A percentile compares a stretch with the other conserved stretches of the same genome.
These are phyloP conservation scores for Callopanchax toddi DNA, from an alignment of 2,113 vertebrate species.

Conservation along the genomic window DNA sequence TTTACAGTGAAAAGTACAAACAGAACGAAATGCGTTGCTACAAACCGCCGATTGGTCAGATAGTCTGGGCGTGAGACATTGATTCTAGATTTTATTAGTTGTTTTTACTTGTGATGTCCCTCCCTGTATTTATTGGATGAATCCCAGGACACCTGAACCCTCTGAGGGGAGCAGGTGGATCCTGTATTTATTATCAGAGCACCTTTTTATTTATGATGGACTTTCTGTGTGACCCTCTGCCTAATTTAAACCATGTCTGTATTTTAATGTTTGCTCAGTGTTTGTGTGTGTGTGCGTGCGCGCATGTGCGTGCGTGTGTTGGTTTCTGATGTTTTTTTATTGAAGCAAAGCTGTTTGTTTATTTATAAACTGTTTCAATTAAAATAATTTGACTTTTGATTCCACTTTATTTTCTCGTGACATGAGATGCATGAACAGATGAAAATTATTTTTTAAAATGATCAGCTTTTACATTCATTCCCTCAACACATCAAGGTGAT, in stretches of 20 bases:
- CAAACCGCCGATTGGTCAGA: too few relatives aligned
- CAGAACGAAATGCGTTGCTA: too few relatives aligned
- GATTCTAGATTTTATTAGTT: not conserved
- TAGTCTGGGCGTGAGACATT: slow-evolving; percentile 11
- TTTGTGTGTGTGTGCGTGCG: slow-evolving; percentile 34
- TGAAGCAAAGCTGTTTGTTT: not conserved
- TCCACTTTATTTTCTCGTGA: not conserved
- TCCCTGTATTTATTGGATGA: too few relatives aligned
- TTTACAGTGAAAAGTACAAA: too few relatives aligned
- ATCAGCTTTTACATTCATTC: too few relatives aligned
- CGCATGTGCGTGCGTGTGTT: slow-evolving; percentile 30
- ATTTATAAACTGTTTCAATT: not conserved
- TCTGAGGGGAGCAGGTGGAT: slow-evolving; percentile 13
- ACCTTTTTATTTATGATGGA: slow-evolving; percentile 65
- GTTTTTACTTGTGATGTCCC: slow-evolving; percentile 40
- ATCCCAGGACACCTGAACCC: slow-evolving; percentile 4
- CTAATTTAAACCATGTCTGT: slow-evolving; percentile 29
- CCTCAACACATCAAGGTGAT: too few relatives aligned
- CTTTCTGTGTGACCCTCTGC: slow-evolving; percentile 29
- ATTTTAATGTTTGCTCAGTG: slow-evolving; percentile 53
- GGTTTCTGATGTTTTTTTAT: slow-evolving; percentile 5
- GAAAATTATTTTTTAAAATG: too few relatives aligned
- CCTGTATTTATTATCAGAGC: slow-evolving; percentile 54
- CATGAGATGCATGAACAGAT: not conserved
- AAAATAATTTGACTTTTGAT: not conserved